phyloP scores from a whole-genome alignment of 64 coral and sea anemone genomes.

The Pocillopora damicornis region DNA sequence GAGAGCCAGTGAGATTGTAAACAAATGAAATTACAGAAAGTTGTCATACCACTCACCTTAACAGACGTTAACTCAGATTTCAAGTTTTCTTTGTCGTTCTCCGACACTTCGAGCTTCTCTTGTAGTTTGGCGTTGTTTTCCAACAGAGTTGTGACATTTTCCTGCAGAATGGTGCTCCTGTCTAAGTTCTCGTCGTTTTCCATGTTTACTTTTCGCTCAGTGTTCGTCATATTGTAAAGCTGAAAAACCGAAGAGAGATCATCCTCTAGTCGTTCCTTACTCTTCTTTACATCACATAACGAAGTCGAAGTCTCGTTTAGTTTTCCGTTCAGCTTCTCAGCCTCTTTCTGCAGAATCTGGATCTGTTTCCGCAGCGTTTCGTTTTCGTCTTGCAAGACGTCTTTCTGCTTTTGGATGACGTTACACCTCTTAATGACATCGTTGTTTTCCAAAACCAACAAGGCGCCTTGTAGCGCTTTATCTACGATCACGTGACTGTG shows the following conservation, averaged over 20 bases:
- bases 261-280: slow-evolving; percentile 62
- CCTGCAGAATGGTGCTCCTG: slow-evolving; percentile 5
- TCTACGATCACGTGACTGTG: slow-evolving; percentile 80
- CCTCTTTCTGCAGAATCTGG: slow-evolving; percentile 37
- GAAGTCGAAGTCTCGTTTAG: slow-evolving; percentile 38
- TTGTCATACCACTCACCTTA: slow-evolving; percentile 55
- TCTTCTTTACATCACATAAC: slow-evolving; percentile 38
- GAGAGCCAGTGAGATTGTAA: not conserved
- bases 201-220: not conserved
- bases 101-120: slow-evolving; percentile 38
- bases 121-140: slow-evolving; percentile 62
- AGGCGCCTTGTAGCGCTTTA: slow-evolving; percentile 73
- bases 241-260: slow-evolving; percentile 84
- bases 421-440: slow-evolving; percentile 16
- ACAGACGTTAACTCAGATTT: slow-evolving; percentile 44
- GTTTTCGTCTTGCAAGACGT: slow-evolving; percentile 49
- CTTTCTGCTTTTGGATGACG: slow-evolving; percentile 46
- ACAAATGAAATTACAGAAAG: not conserved
- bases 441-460: slow-evolving; percentile 76
- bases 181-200: not conserved
- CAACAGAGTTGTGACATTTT: slow-evolving; percentile 43
- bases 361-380: slow-evolving; percentile 48
- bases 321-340: slow-evolving; percentile 38
- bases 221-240: slow-evolving; percentile 68
- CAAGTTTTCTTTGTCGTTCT: slow-evolving; percentile 46